phyloP scores from a whole-genome alignment of 2,797 vertebrate genomes.

The Etheostoma perlongum region DNA sequence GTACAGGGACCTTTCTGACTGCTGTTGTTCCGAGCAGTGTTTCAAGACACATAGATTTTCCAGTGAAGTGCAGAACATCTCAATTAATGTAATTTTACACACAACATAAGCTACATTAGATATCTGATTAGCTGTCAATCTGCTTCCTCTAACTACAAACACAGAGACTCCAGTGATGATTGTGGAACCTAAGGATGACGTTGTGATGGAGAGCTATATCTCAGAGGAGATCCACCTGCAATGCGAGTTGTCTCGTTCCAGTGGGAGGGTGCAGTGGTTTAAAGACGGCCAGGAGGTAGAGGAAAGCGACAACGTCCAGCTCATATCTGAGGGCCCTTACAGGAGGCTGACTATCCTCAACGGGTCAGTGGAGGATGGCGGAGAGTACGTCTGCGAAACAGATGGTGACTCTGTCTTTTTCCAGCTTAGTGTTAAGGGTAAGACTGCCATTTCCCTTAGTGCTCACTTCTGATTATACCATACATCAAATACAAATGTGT shows the following conservation, averaged over 20 bases:
- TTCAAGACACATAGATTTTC: neutral
- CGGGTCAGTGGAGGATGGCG: conserved; percentile 78
- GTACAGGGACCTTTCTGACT: conserved; percentile 58
- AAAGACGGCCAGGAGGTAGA: conserved; percentile 89
- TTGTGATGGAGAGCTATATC: conserved; percentile 76
- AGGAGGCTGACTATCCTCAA: conserved; percentile 84
- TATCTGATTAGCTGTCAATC: neutral
- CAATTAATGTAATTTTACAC: neutral
- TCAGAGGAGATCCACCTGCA: conserved; percentile 87
- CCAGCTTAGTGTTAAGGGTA: conserved; percentile 89
- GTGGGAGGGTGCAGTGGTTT: conserved; percentile 87
- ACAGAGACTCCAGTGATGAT: conserved; percentile 91
- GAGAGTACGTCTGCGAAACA: conserved; percentile 92
- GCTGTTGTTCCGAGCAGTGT: neutral
- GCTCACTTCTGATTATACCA: neutral
- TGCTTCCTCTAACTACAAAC: neutral
- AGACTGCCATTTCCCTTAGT: neutral
- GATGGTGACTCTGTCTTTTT: conserved; percentile 92
- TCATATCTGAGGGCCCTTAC: conserved; percentile 84
- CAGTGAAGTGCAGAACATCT: neutral
- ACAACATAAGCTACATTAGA: neutral
- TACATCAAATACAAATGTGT: neutral
- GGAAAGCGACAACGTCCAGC: conserved; percentile 66
- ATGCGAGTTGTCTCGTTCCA: conserved; percentile 89
- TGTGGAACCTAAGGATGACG: conserved; percentile 88